phyloP scores from a whole-genome alignment of 2,797 vertebrate species.

The Selene dorsalis region DNA sequence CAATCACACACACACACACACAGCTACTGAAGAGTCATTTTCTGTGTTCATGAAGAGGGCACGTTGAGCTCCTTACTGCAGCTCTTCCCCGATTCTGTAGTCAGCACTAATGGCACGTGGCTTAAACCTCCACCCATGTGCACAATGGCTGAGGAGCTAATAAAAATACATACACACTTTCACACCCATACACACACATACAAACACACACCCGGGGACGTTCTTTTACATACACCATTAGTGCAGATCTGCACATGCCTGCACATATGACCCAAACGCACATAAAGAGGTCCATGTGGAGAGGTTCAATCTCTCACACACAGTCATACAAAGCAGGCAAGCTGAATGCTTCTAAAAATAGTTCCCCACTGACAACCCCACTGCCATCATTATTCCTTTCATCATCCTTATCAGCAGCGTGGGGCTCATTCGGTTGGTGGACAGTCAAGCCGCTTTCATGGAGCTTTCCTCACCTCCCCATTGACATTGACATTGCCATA shows the following conservation, averaged over 20 bases:
- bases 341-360: conserved; percentile 77
- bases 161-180: conserved; percentile 7
- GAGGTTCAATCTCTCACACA: conserved; percentile 20
- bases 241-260: conserved; percentile 31
- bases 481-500: conserved; percentile 36
- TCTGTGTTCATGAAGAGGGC: conserved; percentile 61
- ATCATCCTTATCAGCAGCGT: conserved; percentile 73
- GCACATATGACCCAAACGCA: conserved; percentile 38
- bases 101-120: conserved; percentile 74
- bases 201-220: conserved; percentile 33
- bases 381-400: conserved; percentile 71
- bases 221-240: conserved; percentile 46
- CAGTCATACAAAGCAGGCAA: conserved; percentile 44
- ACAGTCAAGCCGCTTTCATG: conserved; percentile 72
- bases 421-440: conserved; percentile 70
- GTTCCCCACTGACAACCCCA: conserved; percentile 61
- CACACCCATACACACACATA: conserved; percentile 5
- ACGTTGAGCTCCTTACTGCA: conserved; percentile 65
- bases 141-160: conserved; percentile 35
- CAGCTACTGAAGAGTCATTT: conserved; percentile 64
- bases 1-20: conserved; percentile 22
- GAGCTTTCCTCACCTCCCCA: conserved; percentile 58
- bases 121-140: conserved; percentile 66
- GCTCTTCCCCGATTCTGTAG: conserved; percentile 61
- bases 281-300: conserved; percentile 38